These are phyloP conservation scores for Equus przewalskii DNA, from an alignment of 2,113 vertebrate species.

Conservation along the genomic window DNA sequence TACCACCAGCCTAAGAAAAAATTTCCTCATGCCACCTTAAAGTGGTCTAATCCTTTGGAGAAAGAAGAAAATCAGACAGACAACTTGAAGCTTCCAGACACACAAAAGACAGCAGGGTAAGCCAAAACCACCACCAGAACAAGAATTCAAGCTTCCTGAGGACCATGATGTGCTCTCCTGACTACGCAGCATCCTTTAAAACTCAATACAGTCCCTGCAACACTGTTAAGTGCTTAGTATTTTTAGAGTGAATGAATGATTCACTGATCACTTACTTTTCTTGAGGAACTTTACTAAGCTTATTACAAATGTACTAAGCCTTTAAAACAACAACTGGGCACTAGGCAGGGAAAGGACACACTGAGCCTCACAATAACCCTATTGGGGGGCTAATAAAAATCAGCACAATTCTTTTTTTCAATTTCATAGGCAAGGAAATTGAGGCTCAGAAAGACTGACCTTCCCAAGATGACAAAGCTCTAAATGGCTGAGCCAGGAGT, in stretches of 20 bases:
- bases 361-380: neutral
- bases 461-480: conserved; percentile 21
- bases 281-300: conserved; percentile 1
- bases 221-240: neutral
- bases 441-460: neutral
- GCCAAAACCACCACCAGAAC: neutral
- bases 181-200: neutral
- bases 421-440: conserved; percentile 20
- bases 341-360: neutral
- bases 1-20: conserved; percentile 3
- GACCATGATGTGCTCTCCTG: neutral
- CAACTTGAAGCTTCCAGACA: neutral
- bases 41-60: neutral
- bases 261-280: neutral
- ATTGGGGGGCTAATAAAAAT: neutral
- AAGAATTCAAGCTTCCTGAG: neutral
- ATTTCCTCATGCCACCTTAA: neutral
- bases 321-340: neutral
- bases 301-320: neutral
- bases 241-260: conserved; percentile 14
- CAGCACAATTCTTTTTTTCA: neutral
- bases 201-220: neutral
- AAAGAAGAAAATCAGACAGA: neutral
- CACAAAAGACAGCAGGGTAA: neutral
- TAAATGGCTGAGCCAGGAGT: conserved; percentile 6